These are phyloP conservation scores for Kryptolebias ocellatus DNA, from an alignment of 2,797 vertebrate species.

Conservation along the genomic window DNA sequence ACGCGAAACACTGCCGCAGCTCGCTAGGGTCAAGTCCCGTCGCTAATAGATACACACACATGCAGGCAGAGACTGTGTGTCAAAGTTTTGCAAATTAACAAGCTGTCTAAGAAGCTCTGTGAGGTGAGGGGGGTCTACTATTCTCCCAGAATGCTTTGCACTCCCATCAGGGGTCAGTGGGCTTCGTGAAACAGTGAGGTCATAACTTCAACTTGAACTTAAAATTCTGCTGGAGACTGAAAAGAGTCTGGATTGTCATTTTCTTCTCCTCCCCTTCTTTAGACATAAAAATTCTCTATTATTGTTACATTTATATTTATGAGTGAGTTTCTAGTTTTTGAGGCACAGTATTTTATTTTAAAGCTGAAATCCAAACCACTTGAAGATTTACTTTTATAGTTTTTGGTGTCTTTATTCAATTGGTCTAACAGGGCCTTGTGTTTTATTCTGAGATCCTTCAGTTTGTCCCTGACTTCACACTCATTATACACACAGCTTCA, in stretches of 20 bases:
- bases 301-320: not conserved
- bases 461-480: too few relatives aligned
- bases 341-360: not conserved
- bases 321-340: not conserved
- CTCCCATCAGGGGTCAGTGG: slow-evolving; percentile 56
- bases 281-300: not conserved
- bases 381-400: not conserved
- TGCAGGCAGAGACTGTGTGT: slow-evolving; percentile 61
- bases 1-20: slow-evolving; percentile 84
- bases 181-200: slow-evolving; percentile 70
- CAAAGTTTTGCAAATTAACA: slow-evolving; percentile 84
- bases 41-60: slow-evolving; percentile 86
- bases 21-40: slow-evolving; percentile 89
- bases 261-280: not conserved
- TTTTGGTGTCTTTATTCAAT: slow-evolving; percentile 10
- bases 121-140: slow-evolving; percentile 73
- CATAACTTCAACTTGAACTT: slow-evolving; percentile 80
- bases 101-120: slow-evolving; percentile 79
- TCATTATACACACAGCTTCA: not conserved
- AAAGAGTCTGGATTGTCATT: slow-evolving; percentile 12
- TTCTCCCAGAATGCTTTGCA: slow-evolving; percentile 76
- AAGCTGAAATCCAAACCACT: not conserved
- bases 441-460: slow-evolving; percentile 38
- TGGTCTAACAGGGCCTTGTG: slow-evolving; percentile 60
- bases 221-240: slow-evolving; percentile 39